Percentiles rank a stretch among this genome's conserved stretches.
These are phyloP conservation scores for Gryllus bimaculatus DNA, from an alignment of 1,140 invertebrate species.

Conservation along the genomic window DNA sequence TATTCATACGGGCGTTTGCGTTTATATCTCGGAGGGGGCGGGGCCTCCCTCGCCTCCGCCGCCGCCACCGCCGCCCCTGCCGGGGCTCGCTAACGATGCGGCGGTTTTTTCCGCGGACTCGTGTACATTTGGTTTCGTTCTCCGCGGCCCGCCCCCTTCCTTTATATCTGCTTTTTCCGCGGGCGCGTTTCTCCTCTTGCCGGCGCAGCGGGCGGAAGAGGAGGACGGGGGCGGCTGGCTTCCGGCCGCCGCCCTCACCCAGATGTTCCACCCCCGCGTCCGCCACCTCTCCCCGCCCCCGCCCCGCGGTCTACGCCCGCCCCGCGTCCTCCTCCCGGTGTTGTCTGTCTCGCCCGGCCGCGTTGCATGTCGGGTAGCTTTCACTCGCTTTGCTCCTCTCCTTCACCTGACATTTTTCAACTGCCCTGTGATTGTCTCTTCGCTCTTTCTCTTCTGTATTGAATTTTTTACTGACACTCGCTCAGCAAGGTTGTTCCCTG, in stretches of 20 bases:
- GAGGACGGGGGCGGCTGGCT: not conserved
- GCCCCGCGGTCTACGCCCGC: no score
- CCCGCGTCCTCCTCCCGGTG: not conserved
- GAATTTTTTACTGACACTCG: no score
- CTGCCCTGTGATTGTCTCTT: no score
- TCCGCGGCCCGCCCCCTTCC: not conserved
- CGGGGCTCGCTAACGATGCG: not conserved
- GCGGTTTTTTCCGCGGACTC: not conserved
- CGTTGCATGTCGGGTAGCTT: not conserved
- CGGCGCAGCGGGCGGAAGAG: not conserved
- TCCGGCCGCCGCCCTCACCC: not conserved
- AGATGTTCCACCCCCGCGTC: not conserved
- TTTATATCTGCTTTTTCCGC: not conserved
- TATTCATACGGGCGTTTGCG: not conserved
- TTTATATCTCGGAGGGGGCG: not conserved
- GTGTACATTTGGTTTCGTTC: constrained; percentile 4
- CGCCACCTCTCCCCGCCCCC: not conserved
- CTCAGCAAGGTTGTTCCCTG: no score
- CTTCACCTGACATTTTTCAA: no score
- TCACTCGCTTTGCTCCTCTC: not conserved
- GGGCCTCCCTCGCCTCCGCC: no score
- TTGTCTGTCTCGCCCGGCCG: not conserved
- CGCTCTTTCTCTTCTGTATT: no score
- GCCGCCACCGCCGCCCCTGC: no score
- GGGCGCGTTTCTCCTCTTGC: not conserved